Evolutionary conservation across 2,113 vertebrate genomes (phyloP), one percentile per base, ranked within the genome.

Genomic region (Rhinolophus sinicus): DNA sequence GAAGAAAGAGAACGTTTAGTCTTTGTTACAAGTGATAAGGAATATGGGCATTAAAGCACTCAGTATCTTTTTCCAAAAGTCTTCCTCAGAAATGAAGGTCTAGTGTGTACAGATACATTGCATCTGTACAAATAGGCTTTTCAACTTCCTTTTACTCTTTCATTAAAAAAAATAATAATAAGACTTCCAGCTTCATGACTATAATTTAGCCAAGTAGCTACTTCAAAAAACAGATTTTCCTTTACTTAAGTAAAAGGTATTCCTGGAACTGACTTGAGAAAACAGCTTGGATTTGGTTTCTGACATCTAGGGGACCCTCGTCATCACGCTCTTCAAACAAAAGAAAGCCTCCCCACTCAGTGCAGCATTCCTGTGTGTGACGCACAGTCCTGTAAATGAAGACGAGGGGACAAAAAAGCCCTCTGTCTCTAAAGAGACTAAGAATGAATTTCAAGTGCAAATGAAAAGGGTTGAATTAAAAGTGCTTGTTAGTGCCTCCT

Each of bases 391-490:
- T 28, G 16, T 6, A 35, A 60, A 85, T 35, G 64, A 73, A 97
- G 12, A 35, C 40, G 70, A 94, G 76, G 33, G 24, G 87, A 78
- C 93, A 95, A 88, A 95, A 47, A 60, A 96, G 94, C 33, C 56
- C 70, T 62, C 90, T 95, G 35, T 7, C 67, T 58, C 93, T 96
- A 38, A 96, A 97, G 88, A 94, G 75, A 33, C 44, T 92, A 60
- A 38, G 44, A 95, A 58, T 75, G 58, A 33, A 16, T 96, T 97
- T 98, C 89, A 90, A 96, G 89, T 64, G 77, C 26, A 75, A 95
- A n/a, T 47, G 52, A 80, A 80, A 98, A 50, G 58, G 35, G 44
- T 69, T 96, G 28, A 65, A 76, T 97, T 97, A 62, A 94, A 52
- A 95, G 22, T 54, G 92, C 93, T 81, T 93, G 24, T 80, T 96